Conservation (phyloP, 2,888 invertebrate genomes). For the Listrodromus nycthemerus region DNA sequence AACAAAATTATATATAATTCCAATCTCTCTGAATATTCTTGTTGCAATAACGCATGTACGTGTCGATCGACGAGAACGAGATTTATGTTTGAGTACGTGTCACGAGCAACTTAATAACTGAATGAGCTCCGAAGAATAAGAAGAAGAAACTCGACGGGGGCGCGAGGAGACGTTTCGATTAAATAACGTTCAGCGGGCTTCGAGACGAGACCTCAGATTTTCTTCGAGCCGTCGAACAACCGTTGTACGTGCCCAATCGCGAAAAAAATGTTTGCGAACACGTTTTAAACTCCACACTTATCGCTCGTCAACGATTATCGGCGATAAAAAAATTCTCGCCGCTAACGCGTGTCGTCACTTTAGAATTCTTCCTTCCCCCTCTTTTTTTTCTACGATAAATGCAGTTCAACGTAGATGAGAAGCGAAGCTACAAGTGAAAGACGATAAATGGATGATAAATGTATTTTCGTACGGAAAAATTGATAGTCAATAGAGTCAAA, state of each 20-base stretch:
- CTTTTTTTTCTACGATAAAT: not conserved
- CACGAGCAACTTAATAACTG: constrained; percentile 77
- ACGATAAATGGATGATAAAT: not conserved
- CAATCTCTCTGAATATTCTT: constrained; percentile 11
- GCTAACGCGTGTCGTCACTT: not conserved
- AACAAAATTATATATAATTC: not conserved
- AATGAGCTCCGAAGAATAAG: constrained; percentile 40
- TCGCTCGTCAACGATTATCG: constrained; percentile 42
- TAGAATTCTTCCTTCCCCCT: not conserved
- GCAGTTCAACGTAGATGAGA: constrained; percentile 19
- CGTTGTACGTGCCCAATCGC: constrained; percentile 68
- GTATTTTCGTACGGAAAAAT: not conserved
- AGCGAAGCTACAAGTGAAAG: not conserved
- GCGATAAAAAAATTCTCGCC: constrained; percentile 24
- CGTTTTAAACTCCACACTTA: constrained; percentile 25
- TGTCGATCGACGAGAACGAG: constrained; percentile 76
- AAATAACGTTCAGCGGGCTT: constrained; percentile 70
- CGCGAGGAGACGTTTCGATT: constrained; percentile 67
- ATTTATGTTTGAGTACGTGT: constrained; percentile 77
- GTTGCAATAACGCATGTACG: constrained; percentile 67
- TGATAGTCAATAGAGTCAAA: not conserved
- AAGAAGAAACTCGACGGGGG: constrained; percentile 19
- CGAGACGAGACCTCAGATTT: not conserved
- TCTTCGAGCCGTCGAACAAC: constrained; percentile 41
- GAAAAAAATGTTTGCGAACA: constrained; percentile 43